Conservation (phyloP, 1,140 invertebrate genomes). For the Campoletis sonorensis region DNA sequence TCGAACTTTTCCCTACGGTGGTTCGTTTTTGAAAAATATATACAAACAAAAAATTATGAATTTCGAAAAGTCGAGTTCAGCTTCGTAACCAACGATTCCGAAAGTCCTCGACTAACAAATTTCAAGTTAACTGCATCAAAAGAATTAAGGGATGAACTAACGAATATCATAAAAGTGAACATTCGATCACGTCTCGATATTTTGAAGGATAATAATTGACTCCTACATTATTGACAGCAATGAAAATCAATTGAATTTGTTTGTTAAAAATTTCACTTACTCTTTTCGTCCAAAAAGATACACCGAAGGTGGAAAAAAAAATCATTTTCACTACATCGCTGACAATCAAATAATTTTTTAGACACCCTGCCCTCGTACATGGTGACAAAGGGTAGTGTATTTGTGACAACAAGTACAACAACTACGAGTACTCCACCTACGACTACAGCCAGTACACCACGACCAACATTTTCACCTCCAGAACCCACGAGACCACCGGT, state of each 20-base stretch:
- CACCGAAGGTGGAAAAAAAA: no score
- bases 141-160: no score
- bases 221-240: background rate
- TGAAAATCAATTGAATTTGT: background rate
- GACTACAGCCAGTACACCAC: conserved; percentile 70
- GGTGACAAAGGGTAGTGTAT: conserved; percentile 72
- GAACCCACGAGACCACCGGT: conserved; percentile 78
- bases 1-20: no score
- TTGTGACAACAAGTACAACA: conserved; percentile 71
- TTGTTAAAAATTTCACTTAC: conserved; percentile 29
- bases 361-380: conserved; percentile 77
- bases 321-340: no score
- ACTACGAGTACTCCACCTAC: conserved; percentile 72
- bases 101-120: no score
- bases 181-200: no score
- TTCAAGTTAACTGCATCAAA: no score
- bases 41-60: no score
- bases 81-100: no score
- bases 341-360: conserved; percentile 55
- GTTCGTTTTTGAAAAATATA: no score
- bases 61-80: no score
- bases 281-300: no score
- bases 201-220: background rate
- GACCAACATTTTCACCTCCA: conserved; percentile 70
- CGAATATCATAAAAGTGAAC: background rate